phyloP scores from a whole-genome alignment of 1,140 invertebrate species.

The Rhynchophorus ferrugineus region DNA sequence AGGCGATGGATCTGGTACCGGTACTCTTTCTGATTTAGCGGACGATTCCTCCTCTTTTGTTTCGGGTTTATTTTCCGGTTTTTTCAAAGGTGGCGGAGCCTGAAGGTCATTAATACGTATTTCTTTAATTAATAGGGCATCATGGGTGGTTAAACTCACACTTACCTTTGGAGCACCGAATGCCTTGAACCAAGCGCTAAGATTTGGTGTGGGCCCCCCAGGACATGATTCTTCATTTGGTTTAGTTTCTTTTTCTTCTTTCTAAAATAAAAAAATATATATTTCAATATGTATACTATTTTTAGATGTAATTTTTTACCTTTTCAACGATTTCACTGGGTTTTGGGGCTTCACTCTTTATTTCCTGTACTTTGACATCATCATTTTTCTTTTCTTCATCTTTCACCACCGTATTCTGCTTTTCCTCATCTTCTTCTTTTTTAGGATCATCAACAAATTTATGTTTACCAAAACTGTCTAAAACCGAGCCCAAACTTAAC shows the following conservation, averaged over 20 bases:
- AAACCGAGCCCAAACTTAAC: conserved; percentile 70
- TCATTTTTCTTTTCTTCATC: conserved; percentile 24
- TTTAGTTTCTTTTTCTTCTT: conserved; percentile 17
- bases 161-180: conserved; percentile 69
- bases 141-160: background rate
- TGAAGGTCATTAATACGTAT: background rate
- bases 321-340: background rate
- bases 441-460: conserved; percentile 49
- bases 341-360: conserved; percentile 36
- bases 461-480: conserved; percentile 57
- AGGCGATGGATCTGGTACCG: conserved; percentile 36
- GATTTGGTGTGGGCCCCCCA: conserved; percentile 63
- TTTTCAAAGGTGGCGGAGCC: conserved; percentile 35
- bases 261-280: background rate
- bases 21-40: conserved; percentile 15
- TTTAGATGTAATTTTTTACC: conserved; percentile 3
- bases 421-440: conserved; percentile 40
- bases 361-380: conserved; percentile 31
- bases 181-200: conserved; percentile 85
- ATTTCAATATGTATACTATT: background rate
- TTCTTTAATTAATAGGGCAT: no score
- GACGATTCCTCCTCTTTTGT: conserved; percentile 40
- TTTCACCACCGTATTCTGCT: conserved; percentile 28
- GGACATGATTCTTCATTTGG: conserved; percentile 23
- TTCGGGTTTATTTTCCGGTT: conserved; percentile 39